phyloP scores from a whole-genome alignment of 2,888 invertebrate species.

The Nebria brevicollis region DNA sequence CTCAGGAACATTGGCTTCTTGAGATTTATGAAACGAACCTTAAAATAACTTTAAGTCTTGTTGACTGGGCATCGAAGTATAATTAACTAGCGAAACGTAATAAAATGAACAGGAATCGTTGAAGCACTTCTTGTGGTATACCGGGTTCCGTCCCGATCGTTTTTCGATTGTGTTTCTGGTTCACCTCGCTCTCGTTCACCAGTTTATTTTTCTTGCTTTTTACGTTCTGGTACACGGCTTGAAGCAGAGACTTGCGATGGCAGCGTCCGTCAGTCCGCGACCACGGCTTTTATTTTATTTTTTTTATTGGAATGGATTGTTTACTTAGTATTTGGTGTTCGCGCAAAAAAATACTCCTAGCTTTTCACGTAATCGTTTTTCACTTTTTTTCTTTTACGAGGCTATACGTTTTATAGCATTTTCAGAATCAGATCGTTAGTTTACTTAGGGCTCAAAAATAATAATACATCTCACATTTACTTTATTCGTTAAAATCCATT shows the following conservation, averaged over 20 bases:
- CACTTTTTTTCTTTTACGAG: not conserved
- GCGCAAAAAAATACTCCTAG: slow-evolving; percentile 21
- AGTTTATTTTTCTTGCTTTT: slow-evolving; percentile 15
- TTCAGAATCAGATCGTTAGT: not conserved
- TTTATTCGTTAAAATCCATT: too few relatives aligned
- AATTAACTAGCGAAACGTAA: not conserved
- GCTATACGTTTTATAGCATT: not conserved
- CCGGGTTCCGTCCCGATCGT: not conserved
- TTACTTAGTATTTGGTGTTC: slow-evolving; percentile 21
- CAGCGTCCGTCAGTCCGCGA: slow-evolving; percentile 6
- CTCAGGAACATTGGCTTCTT: not conserved
- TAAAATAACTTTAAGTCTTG: not conserved
- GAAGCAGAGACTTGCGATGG: not conserved
- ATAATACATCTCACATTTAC: too few relatives aligned
- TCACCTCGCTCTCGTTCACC: not conserved
- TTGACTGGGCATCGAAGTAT: not conserved
- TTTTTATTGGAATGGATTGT: slow-evolving; percentile 37
- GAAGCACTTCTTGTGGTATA: not conserved
- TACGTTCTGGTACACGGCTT: not conserved
- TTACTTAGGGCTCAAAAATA: too few relatives aligned
- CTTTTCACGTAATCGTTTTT: slow-evolving; percentile 28
- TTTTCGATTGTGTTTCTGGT: slow-evolving; percentile 2
- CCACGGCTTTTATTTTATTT: not conserved
- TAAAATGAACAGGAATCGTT: not conserved
- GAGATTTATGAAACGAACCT: not conserved